phyloP scores from a whole-genome alignment of 2,797 vertebrate species.

The Melanotaenia parkinsoni region DNA sequence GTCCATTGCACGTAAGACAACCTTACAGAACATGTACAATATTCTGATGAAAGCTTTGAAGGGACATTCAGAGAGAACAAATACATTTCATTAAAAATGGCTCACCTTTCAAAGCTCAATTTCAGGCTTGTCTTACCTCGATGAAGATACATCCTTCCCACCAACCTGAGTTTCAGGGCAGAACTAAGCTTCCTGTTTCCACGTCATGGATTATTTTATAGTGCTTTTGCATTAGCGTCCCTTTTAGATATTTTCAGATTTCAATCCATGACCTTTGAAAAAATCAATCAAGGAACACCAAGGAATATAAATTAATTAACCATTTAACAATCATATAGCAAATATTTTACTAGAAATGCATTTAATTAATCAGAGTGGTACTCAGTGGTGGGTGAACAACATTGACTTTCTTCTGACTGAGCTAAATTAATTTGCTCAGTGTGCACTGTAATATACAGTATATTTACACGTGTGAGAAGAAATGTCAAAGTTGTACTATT shows the following conservation, averaged over 20 bases:
- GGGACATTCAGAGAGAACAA: background rate
- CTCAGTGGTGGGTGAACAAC: too few species aligned
- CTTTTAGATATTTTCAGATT: background rate
- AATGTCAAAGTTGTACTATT: background rate
- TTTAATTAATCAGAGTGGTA: too few species aligned
- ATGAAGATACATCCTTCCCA: background rate
- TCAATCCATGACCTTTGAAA: background rate
- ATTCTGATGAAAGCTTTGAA: background rate
- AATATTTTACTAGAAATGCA: too few species aligned
- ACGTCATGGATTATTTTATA: background rate
- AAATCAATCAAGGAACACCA: background rate
- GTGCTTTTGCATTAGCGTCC: background rate
- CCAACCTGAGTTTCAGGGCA: background rate
- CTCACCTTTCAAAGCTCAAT: background rate
- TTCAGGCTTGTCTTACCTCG: background rate
- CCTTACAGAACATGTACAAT: background rate
- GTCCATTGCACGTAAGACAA: conserved; percentile 91
- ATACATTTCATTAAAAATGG: background rate
- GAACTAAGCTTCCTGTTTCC: background rate
- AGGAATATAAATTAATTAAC: background rate
- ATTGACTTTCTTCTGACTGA: too few species aligned
- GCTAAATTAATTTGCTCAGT: too few species aligned
- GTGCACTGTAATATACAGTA: too few species aligned
- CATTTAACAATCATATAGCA: background rate
- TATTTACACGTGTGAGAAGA: background rate